Evolutionary conservation across 1,140 invertebrate species (phyloP).

Genomic region (Megathymus violae): DNA sequence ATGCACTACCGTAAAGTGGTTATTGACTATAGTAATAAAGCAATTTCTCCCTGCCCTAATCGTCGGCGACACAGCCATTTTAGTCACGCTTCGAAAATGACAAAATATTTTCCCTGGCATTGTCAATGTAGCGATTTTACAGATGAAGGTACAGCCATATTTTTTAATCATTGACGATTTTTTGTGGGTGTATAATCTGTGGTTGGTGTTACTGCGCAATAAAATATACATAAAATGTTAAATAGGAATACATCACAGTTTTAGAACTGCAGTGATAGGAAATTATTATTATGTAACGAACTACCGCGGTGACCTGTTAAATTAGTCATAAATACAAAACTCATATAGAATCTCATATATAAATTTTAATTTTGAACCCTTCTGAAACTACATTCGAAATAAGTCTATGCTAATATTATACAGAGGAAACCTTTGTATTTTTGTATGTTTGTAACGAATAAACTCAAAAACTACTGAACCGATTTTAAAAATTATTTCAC

Average conservation of each 20-base stretch:
- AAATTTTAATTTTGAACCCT: too few species aligned
- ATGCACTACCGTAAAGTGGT: constrained; percentile 37
- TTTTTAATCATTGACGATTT: constrained; percentile 41
- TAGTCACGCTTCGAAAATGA: constrained; percentile 35
- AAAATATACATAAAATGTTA: constrained; percentile 28
- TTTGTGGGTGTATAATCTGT: constrained; percentile 43
- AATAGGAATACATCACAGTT: constrained; percentile 15
- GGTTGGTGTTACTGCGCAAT: constrained; percentile 36
- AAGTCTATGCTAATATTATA: too few species aligned
- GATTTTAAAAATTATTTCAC: too few species aligned
- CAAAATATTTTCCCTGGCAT: constrained; percentile 35
- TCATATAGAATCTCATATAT: too few species aligned
- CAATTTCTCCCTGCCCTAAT: constrained; percentile 28
- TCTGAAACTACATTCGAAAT: too few species aligned
- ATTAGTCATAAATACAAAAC: too few species aligned
- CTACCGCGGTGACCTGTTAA: too few species aligned
- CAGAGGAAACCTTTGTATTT: too few species aligned
- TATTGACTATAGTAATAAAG: constrained; percentile 35
- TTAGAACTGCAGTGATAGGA: constrained; percentile 16
- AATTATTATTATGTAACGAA: not conserved
- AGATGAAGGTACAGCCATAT: constrained; percentile 31
- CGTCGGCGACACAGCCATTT: constrained; percentile 26
- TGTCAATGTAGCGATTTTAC: constrained; percentile 10
- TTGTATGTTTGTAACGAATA: too few species aligned
- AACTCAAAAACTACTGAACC: too few species aligned